Base-by-base conservation (phyloP, 2,888 invertebrate genomes). In the Dichetophora obliterata region DNA sequence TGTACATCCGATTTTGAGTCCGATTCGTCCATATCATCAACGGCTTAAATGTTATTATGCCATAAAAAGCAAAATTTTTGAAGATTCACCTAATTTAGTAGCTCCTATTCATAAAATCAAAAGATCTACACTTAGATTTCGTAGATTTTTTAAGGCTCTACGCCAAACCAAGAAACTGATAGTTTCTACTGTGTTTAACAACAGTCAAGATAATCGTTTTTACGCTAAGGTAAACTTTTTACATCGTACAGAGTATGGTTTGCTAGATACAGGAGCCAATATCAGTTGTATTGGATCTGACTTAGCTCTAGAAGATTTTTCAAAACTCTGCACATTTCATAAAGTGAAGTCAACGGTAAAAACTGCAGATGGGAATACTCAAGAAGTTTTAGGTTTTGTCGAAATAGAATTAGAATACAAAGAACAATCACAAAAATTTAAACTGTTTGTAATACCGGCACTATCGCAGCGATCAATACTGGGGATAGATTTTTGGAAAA, bases 51-150 rank as follows among this genome's bases (percentile, higher is more conserved):
- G 24, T 9, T 75, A 69, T 50, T 16, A 69, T 27, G 27, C n/a
- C 0, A 73, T 6, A 3, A 31, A 59, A 2, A 71, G 69, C 1
- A 11, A 31, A 50, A 50, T 75, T 11, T 69, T 75, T 69, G 3
- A 19, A 1, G 31, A 31, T 31, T 31, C 31, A 31, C 31, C 31
- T 31, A 31, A 31, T 31, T 31, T 31, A 31, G 31, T 31, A 27
- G 9, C 2, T 61, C 61, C 5, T 3, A 11, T 3, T 5, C 6
- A 14, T 4, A 52, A 6, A 43, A 8, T n/a, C 1, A 76, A 76
- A 66, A 50, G 71, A 52, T 76, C 76, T 14, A 76, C 76, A 3
- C 4, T 24, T 16, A 34, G 71, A 2, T 8, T 76, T 8, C 59
- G 72, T 2, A 34, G 16, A 9, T 76, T 43, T 37, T 76, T 43